Evolutionary conservation across 2,888 invertebrate genomes (phyloP), one percentile per base, ranked within the genome.

Genomic region (Himalopsyche tibetana): DNA sequence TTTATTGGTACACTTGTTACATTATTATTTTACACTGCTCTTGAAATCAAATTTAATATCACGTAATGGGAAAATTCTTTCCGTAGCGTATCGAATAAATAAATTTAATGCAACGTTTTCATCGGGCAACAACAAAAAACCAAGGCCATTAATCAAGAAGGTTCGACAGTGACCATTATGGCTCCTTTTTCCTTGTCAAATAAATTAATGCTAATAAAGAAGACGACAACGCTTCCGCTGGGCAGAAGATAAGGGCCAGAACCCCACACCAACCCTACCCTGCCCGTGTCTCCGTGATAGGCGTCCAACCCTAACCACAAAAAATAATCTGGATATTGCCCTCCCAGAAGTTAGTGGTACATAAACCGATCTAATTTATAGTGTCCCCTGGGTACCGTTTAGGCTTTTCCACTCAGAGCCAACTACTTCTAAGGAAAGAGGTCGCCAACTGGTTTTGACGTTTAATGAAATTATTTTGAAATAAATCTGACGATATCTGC

Each of bases 361-460:
- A 88, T 87, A 86, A 87, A 88, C 85, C 88, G 88, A 88, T 88
- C 88, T 88, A 88, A 88, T 88, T 88, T 88, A 88, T 88, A 88
- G 88, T 83, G 87, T 88, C 88, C 88, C 88, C 79, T 83, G 88
- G 88, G 88, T 83, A 86, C 83, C 88, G 88, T 88, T 88, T 88
- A 86, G 85, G 85, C 55, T 85, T 87, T 86, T 88, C 87, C 86
- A 86, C 84, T 84, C 55, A 55, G 63, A 84, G 74, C 81, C 74
- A 74, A 74, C 83, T 45, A 80, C 80, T 80, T 17, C 42, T 51
- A 42, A 40, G 45, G 80, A 9, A 51, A 19, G 80, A 28, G 80
- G 51, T 42, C 36, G 45, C 51, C 80, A 42, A 42, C 80, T 80
- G 42, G 80, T 36, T 74, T 28, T 74, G 36, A 74, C 36, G 74